Percentiles rank a stretch among this genome's conserved stretches.
Evolutionary conservation across 2,888 invertebrate species (phyloP).

Genomic region (Seladonia tumulorum): DNA sequence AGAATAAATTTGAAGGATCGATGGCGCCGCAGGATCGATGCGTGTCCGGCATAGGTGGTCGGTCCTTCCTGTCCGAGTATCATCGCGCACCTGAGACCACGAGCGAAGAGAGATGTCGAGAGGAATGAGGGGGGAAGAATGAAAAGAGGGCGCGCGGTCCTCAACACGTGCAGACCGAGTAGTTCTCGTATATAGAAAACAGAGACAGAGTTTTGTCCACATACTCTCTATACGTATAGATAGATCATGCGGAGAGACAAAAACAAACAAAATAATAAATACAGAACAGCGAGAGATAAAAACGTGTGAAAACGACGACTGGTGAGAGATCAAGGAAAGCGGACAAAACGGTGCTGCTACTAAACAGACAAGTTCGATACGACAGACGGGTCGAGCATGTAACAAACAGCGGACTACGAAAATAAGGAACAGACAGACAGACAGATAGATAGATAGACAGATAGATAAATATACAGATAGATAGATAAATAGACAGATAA

Average conservation of each 20-base stretch:
- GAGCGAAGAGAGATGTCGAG: constrained; percentile 49
- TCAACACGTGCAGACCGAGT: constrained; percentile 29
- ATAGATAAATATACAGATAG: not conserved
- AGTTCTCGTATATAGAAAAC: constrained; percentile 2
- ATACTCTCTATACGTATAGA: not conserved
- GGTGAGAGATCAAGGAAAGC: constrained; percentile 11
- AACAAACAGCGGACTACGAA: constrained; percentile 14
- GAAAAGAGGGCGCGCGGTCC: constrained; percentile 59
- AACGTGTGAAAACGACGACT: constrained; percentile 26
- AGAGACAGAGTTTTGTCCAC: not conserved
- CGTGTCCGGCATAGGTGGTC: not conserved
- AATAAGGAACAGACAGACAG: constrained; percentile 12
- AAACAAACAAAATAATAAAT: not conserved
- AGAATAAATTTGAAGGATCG: not conserved
- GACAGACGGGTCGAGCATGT: constrained; percentile 7
- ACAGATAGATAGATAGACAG: not conserved
- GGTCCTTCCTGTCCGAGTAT: not conserved
- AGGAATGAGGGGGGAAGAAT: constrained; percentile 53
- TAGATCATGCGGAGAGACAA: constrained; percentile 15
- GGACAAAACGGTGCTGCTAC: constrained; percentile 29
- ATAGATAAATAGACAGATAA: not conserved
- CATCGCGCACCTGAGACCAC: constrained; percentile 25
- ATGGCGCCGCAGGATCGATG: not conserved
- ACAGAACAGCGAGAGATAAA: constrained; percentile 19
- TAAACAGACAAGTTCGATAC: not conserved